These are phyloP conservation scores for Columba livia DNA, from an alignment of 2,113 vertebrate species.

Conservation along the genomic window DNA sequence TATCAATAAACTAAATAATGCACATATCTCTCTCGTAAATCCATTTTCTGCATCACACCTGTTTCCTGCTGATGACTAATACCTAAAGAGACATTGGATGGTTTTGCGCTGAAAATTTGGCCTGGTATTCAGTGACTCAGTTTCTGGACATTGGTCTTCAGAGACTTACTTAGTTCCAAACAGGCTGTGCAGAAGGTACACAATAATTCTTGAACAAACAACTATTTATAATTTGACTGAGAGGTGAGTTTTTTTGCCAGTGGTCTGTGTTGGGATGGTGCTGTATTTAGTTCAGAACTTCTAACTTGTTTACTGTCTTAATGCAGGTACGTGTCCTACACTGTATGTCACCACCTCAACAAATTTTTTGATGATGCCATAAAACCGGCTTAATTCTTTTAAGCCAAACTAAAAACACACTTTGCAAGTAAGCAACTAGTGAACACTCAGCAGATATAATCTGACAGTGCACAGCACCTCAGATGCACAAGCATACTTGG, in stretches of 20 bases:
- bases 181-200: not conserved
- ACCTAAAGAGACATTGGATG: not conserved
- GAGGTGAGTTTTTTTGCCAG: not conserved
- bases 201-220: not conserved
- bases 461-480: not conserved
- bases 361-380: not conserved
- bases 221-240: not conserved
- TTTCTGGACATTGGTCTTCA: not conserved
- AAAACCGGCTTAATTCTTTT: not conserved
- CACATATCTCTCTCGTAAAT: not conserved
- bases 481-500: not conserved
- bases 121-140: not conserved
- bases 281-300: not conserved
- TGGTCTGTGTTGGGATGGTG: not conserved
- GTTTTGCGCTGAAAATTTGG: not conserved
- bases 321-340: not conserved
- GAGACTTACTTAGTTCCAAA: not conserved
- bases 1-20: not conserved
- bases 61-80: not conserved
- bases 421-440: not conserved
- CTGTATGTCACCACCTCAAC: not conserved
- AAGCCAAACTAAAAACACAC: not conserved
- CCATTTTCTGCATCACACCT: not conserved
- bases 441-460: not conserved
- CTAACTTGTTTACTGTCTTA: rapidly evolving